Conservation (phyloP, 2,888 invertebrate species). For the Ypsolopha scabrella region DNA sequence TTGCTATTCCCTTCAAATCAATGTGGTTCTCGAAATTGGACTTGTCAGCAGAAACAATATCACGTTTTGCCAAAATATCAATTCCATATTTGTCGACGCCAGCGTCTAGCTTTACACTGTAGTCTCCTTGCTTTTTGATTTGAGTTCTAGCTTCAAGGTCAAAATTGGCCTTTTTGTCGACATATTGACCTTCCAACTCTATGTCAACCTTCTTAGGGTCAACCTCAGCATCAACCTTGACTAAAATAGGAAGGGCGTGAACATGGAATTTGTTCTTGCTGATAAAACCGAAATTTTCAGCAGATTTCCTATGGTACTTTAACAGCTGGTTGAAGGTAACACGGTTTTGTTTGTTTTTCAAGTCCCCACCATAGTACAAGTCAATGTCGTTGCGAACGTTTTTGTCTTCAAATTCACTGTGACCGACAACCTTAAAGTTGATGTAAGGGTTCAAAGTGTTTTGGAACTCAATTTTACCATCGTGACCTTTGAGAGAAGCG, state of each 20-base stretch:
- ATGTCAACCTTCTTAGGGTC: constrained; percentile 68
- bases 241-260: constrained; percentile 57
- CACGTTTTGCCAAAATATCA: constrained; percentile 68
- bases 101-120: constrained; percentile 40
- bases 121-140: constrained; percentile 52
- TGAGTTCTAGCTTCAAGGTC: constrained; percentile 67
- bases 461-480: constrained; percentile 60
- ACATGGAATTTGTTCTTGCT: constrained; percentile 69
- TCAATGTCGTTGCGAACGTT: constrained; percentile 63
- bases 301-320: constrained; percentile 38
- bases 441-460: constrained; percentile 72
- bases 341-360: constrained; percentile 66
- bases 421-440: constrained; percentile 73
- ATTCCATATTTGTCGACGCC: constrained; percentile 35
- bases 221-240: constrained; percentile 67
- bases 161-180: constrained; percentile 71
- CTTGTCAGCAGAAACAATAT: constrained; percentile 65
- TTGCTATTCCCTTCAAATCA: constrained; percentile 70
- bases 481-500: constrained; percentile 44
- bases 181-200: constrained; percentile 68
- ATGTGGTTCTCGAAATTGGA: constrained; percentile 73
- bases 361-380: constrained; percentile 73
- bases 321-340: constrained; percentile 57
- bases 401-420: constrained; percentile 42
- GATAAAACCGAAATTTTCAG: constrained; percentile 53